Base-by-base conservation (phyloP, 2,113 vertebrate species). In the Eleginops maclovinus region DNA sequence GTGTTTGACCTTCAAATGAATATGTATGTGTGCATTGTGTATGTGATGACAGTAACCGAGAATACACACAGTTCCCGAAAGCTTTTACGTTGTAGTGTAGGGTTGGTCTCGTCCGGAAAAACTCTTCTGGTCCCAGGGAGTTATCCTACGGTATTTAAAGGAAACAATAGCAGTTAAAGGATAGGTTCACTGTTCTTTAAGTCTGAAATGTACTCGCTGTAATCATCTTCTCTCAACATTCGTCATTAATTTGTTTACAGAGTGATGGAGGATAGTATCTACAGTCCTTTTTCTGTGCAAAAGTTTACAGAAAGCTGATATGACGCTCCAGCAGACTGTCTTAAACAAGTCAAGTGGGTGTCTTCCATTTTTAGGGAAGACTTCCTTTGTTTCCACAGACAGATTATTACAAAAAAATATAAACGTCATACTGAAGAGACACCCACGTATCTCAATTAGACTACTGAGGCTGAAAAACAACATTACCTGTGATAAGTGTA, bases 41-140 rank as follows among this genome's bases (percentile, higher is more conserved):
- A 58, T 17, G 17, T 47, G 54, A 66, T 80, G 31, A 67, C 14
- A n/a, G 43, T 64, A 49, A 60, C 26, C 61, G 70, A 28, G 54
- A 41, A n/a, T 55, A 12, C 3, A 12, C 17, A 7, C 36, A 26
- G 15, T 56, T 77, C 47, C 50, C 26, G 47, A 54, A 65, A 77
- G 80, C 41, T 65, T 76, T 71, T 46, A 46, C 46, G 14, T 54
- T 36, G 31, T 7, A 8, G 31, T 46, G 36, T 44, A 16, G 36
- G 47, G 47, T 62, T 10, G 49, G 13, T 75, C 59, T 53, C 24
- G 8, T 73, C 43, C 1, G 17, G 31, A 63, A 73, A 46, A 63
- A 44, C n/a, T 51, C 43, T 8, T 41, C 71, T 16, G 22, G 49
- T 74, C 36, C 49, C 61, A 56, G 61, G 51, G 41, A 19, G 26